Evolutionary conservation across 2,888 invertebrate species (phyloP), one percentile per base, ranked within the genome.

Genomic region (Cyclophora albipunctata): DNA sequence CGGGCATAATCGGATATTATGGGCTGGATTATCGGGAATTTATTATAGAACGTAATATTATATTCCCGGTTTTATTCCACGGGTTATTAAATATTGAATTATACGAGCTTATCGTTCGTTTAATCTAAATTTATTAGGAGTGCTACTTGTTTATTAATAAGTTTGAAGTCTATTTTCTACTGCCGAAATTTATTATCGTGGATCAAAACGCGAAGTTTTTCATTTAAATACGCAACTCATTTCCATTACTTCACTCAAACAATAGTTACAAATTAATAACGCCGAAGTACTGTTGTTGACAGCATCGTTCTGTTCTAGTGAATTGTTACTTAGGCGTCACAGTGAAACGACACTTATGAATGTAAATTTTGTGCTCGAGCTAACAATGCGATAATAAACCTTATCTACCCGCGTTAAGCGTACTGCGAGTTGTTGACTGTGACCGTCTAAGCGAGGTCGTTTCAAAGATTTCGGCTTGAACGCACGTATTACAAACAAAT

Each of bases 401-500:
- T 34, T 43, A 34, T 20, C 6, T 7, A 4, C 2, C 34, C 6
- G 4, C 5, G 5, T 33, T 20, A 43, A 20, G 34, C 33, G 20
- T 34, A 34, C 20, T 4, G 5, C 4, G 43, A 43, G 34, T 5
- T 43, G 5, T 43, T 33, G 20, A 43, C 34, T 20, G 7, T 7
- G 33, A 34, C 6, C 43, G 42, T 34, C 4, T 43, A 34, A 34
- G 37, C 5, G 6, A 54, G 48, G 42, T 42, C 49, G 48, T 47
- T 51, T 46, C 46, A 45, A 42, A 56, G 52, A 56, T 57, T 43
- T 51, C 47, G 48, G 47, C 42, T 48, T 56, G 47, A 53, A 55
- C 52, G 53, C 59, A 57, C 55, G 57, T 56, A 51, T 57, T 47
- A 51, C 34, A 54, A 54, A 61, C 59, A 61, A 59, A 56, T 56